A percentile compares a stretch with the other conserved stretches of the same genome.
These are phyloP conservation scores for Opisthograptis luteolata DNA, from an alignment of 2,888 invertebrate genomes.

Conservation along the genomic window DNA sequence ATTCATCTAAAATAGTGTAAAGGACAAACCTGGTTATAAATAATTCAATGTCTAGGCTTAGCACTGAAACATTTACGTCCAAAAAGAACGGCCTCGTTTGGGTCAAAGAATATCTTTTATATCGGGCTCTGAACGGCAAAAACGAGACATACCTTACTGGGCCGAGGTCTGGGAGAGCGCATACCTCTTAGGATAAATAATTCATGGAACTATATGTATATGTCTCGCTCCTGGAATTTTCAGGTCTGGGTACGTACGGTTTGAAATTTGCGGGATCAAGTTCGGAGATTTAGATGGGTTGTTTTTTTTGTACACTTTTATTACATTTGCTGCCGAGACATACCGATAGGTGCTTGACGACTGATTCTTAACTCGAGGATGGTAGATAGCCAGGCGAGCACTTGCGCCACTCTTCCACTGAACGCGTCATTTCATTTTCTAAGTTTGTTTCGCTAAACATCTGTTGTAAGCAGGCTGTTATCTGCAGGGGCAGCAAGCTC, in stretches of 20 bases:
- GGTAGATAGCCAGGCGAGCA: no score
- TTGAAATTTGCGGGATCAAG: not conserved
- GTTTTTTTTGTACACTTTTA: no score
- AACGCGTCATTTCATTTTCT: no score
- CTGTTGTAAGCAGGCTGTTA: no score
- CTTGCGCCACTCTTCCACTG: no score
- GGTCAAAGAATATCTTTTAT: not conserved
- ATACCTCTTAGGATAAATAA: slow-evolving; percentile 27
- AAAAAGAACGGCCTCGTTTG: not conserved
- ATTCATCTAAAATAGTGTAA: not conserved
- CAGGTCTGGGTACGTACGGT: not conserved
- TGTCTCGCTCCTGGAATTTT: not conserved
- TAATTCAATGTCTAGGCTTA: not conserved
- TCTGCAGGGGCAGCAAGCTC: not conserved
- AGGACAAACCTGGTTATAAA: not conserved
- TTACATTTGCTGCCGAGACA: no score
- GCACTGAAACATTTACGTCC: not conserved
- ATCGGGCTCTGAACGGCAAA: no score
- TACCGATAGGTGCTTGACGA: no score
- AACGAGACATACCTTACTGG: not conserved
- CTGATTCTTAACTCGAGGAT: no score
- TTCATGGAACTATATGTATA: slow-evolving; percentile 17
- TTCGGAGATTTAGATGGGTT: not conserved
- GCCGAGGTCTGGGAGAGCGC: not conserved
- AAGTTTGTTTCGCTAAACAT: no score